These are phyloP conservation scores for Melieria omissa DNA, from an alignment of 2,888 invertebrate genomes.

Conservation along the genomic window DNA sequence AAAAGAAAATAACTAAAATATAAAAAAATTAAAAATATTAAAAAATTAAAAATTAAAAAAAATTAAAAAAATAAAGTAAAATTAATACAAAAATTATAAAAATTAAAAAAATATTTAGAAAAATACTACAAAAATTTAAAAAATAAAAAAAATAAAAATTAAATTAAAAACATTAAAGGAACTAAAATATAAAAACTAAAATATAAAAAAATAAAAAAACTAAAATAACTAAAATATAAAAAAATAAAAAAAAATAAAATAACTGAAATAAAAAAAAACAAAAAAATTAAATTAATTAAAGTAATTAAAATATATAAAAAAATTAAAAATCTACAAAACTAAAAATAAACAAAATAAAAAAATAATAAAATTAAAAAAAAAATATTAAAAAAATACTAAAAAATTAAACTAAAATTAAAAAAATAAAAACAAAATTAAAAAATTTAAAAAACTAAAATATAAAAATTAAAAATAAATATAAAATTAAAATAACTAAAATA, in stretches of 20 bases:
- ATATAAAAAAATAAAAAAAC: neutral
- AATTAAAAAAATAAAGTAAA: conserved; percentile 3
- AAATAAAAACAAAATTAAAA: too few species aligned
- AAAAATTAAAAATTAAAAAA: neutral
- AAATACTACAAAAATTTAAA: conserved; percentile 3
- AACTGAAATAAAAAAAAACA: neutral
- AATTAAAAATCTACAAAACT: neutral
- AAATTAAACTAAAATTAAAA: too few species aligned
- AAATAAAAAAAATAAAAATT: neutral
- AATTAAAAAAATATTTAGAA: conserved; percentile 2
- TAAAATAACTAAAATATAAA: neutral
- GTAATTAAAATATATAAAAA: conserved; percentile 8
- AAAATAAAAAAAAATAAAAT: too few species aligned
- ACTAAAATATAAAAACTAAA: neutral
- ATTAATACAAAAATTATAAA: conserved; percentile 5
- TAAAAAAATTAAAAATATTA: neutral
- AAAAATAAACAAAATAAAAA: neutral
- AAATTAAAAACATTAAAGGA: neutral
- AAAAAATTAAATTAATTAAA: neutral
- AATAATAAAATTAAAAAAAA: conserved; percentile 15
- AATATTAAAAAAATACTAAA: too few species aligned
- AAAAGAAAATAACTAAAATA: neutral
- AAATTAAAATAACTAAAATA: too few species aligned
- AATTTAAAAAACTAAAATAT: too few species aligned
- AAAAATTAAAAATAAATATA: too few species aligned